Percentiles rank a stretch among this genome's conserved stretches.
These are phyloP conservation scores for Hyposoter dolosus DNA, from an alignment of 2,888 invertebrate genomes.

Conservation along the genomic window DNA sequence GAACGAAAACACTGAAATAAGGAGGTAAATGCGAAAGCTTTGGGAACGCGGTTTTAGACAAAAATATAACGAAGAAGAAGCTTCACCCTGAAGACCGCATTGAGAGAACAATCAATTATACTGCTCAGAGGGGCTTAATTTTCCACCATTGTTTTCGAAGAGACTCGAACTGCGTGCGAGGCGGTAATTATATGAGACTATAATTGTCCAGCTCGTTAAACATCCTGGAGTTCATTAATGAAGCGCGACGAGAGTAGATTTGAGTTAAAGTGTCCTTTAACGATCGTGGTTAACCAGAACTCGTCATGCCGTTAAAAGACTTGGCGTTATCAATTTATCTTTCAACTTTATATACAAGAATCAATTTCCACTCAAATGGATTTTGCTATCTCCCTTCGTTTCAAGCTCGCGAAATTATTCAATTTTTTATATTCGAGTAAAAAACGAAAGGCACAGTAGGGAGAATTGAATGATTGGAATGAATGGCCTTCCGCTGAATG, in stretches of 20 bases:
- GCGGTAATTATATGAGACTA: conserved; percentile 48
- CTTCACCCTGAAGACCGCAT: conserved; percentile 30
- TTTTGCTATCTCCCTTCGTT: background rate
- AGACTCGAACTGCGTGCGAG: conserved; percentile 30
- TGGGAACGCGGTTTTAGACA: conserved; percentile 16
- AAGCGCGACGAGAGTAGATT: conserved; percentile 51
- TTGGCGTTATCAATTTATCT: background rate
- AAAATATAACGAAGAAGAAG: conserved; percentile 33
- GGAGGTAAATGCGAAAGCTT: background rate
- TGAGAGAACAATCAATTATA: conserved; percentile 60
- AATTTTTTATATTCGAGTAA: background rate
- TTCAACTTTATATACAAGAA: background rate
- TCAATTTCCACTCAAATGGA: background rate
- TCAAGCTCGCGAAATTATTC: background rate
- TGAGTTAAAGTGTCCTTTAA: conserved; percentile 47
- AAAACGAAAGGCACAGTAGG: background rate
- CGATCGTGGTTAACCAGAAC: conserved; percentile 38
- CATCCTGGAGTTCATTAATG: conserved; percentile 58
- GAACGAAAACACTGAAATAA: background rate
- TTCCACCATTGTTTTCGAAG: conserved; percentile 54
- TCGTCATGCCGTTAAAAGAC: conserved; percentile 10
- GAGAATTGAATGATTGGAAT: background rate
- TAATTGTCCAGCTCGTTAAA: conserved; percentile 65
- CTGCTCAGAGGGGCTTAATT: conserved; percentile 47
- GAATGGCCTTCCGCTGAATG: background rate